These are phyloP conservation scores for Aphaenogaster floridana DNA, from an alignment of 1,140 invertebrate genomes.

Conservation along the genomic window DNA sequence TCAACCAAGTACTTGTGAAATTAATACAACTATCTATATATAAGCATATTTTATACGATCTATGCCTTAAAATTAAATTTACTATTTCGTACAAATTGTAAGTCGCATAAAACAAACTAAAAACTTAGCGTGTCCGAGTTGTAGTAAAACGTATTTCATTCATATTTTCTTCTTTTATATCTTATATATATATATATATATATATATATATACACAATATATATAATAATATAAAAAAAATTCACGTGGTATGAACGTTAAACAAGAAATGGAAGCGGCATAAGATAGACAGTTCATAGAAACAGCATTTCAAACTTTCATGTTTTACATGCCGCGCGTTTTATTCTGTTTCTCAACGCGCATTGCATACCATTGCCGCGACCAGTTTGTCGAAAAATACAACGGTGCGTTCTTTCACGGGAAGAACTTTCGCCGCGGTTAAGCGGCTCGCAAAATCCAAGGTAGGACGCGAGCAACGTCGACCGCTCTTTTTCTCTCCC, in stretches of 20 bases:
- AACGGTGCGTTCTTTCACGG: slow-evolving; percentile 30
- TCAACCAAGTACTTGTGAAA: too few relatives aligned
- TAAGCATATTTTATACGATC: too few relatives aligned
- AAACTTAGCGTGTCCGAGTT: too few relatives aligned
- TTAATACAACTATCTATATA: too few relatives aligned
- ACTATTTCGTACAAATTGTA: too few relatives aligned
- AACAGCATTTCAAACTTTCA: slow-evolving; percentile 23
- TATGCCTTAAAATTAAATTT: too few relatives aligned
- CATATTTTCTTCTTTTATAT: too few relatives aligned
- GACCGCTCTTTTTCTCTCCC: background rate
- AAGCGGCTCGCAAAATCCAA: slow-evolving; percentile 35
- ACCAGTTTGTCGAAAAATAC: slow-evolving; percentile 45
- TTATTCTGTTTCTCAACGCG: slow-evolving; percentile 23
- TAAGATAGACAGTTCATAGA: background rate
- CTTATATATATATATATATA: too few relatives aligned
- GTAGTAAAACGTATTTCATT: too few relatives aligned
- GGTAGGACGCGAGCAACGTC: slow-evolving; percentile 35
- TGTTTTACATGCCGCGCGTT: slow-evolving; percentile 11
- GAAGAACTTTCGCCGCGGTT: slow-evolving; percentile 36
- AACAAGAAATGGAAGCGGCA: background rate
- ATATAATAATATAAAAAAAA: too few relatives aligned
- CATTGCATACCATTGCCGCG: slow-evolving; percentile 31
- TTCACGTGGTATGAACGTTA: background rate
- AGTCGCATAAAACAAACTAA: too few relatives aligned
- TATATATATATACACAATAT: too few relatives aligned